A percentile compares a stretch with the other conserved stretches of the same genome.
These are phyloP conservation scores for Neodiprion virginianus DNA, from an alignment of 1,140 invertebrate genomes.

Conservation along the genomic window DNA sequence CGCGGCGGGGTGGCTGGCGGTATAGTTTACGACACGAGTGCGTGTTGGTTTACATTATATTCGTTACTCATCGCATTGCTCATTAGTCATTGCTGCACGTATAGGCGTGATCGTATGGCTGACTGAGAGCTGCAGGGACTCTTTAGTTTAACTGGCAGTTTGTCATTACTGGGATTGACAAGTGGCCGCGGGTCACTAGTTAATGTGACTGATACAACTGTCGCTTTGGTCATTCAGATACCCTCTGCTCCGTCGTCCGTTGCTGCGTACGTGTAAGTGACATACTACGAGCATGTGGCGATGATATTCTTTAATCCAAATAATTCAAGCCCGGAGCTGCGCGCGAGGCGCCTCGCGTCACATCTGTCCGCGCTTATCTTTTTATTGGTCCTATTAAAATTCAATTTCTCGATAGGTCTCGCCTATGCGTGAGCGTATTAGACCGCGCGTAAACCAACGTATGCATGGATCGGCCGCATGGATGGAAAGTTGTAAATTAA, in stretches of 20 bases:
- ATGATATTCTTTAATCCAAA: neutral
- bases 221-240: neutral
- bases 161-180: conserved; percentile 34
- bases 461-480: no score
- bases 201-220: conserved; percentile 14
- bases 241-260: neutral
- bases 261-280: neutral
- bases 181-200: conserved; percentile 25
- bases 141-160: neutral
- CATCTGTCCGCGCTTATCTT: neutral
- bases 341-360: neutral
- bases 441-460: no score
- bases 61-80: conserved; percentile 1
- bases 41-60: neutral
- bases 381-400: neutral
- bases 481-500: no score
- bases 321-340: neutral
- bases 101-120: neutral
- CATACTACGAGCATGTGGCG: no score
- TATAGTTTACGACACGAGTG: no score
- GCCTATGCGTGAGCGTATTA: neutral
- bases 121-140: neutral
- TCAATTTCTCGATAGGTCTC: neutral
- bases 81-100: neutral
- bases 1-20: no score